Evolutionary conservation across 2,113 vertebrate species (phyloP).

Genomic region (Donacobius atricapilla): DNA sequence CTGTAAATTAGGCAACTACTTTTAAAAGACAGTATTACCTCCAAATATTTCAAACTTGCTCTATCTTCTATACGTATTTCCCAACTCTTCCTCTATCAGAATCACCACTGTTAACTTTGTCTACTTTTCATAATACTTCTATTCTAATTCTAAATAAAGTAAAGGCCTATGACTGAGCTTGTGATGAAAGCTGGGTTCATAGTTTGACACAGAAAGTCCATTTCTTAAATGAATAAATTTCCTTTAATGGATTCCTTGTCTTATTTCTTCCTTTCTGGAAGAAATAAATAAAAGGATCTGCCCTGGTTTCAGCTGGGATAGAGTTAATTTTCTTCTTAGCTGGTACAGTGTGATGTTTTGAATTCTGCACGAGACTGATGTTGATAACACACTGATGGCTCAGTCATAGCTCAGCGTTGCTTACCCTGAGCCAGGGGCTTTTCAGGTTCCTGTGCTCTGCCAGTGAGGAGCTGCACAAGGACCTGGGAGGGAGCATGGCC

Average conservation of each 20-base stretch:
- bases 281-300: neutral
- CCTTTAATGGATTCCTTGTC: neutral
- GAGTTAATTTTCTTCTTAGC: neutral
- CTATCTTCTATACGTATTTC: neutral
- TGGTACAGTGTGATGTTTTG: neutral
- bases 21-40: neutral
- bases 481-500: neutral
- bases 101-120: neutral
- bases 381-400: neutral
- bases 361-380: neutral
- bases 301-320: neutral
- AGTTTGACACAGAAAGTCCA: neutral
- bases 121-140: neutral
- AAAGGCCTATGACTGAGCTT: neutral
- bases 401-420: neutral
- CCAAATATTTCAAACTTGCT: neutral
- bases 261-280: neutral
- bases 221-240: neutral
- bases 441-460: neutral
- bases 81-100: neutral
- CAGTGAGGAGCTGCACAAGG: neutral
- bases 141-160: neutral
- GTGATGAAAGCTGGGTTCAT: neutral
- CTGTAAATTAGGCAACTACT: neutral
- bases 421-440: neutral